Evolutionary conservation across 37 sponge, comb jelly and placozoan species (phyloP), one percentile per base, ranked within the genome.

Genomic region (Agelas oroides): DNA sequence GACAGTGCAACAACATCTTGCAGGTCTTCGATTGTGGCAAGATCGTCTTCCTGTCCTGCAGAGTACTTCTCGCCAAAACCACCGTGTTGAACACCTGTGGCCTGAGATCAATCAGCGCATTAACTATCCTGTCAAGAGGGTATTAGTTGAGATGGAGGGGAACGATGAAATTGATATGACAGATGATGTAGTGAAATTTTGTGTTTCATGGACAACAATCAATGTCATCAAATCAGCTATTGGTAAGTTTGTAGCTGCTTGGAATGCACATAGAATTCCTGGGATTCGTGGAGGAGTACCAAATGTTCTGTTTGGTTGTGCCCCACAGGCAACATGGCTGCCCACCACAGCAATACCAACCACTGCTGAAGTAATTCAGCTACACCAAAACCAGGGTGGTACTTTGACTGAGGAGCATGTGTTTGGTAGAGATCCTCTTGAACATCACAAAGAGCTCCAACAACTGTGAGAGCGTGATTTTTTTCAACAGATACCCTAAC

Each of bases 61-160:
- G 54, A 60, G 30, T 20, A 83, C 65, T 12, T 63, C 72, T 28
- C 58, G 32, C 63, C 61, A 83, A 30, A 83, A 83, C 72, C 61
- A 73, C 38, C 31, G 73, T 33, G 72, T 76, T 6, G 74, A 83
- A 36, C 57, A 37, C 8, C 17, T 83, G 6, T 83, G 84, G 84
- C 75, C 75, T 32, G 84, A 83, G 46, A 66, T 83, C 33, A 83
- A 83, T 31, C 75, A 76, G n/a, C 36, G 84, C 5, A 56, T 83
- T 21, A 73, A 70, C 35, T 83, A n/a, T n/a, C n/a, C n/a, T n/a
- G n/a, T n/a, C n/a, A n/a, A n/a, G n/a, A n/a, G n/a, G n/a, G n/a
- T n/a, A 74, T 20, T 72, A 37, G 35, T 71, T 6, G 57, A 72
- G 21, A 58, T 83, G 65, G 84, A 74, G 39, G 36, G 18, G 14